Base-by-base conservation (phyloP, 2,888 invertebrate genomes). In the Sussaba pulchella region DNA sequence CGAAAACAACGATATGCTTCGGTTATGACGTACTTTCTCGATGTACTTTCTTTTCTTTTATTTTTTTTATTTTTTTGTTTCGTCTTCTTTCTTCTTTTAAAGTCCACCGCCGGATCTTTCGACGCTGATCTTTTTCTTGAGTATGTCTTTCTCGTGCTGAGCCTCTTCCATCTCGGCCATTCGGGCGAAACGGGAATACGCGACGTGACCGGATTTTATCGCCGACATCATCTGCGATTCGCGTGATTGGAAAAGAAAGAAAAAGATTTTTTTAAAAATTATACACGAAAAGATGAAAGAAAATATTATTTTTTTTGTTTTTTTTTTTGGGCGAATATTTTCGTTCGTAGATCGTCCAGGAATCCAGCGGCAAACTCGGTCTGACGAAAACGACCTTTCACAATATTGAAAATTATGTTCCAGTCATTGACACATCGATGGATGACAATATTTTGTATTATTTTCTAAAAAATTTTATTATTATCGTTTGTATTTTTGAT, bases 151-250 rank as follows among this genome's bases (percentile, higher is more conserved):
- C 90, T 97, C 97, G 85, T 96, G 96, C 84, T 96, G 95, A 75
- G 96, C 96, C 89, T 98, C 97, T 89, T 97, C 97, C 94, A 98
- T 94, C 92, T 98, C 98, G 0, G 98, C 98, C 95, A 98, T 98
- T 87, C 96, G 95, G 1, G 99, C 99, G 92, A 99, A 98, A 80
- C 99, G 94, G 14, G 98, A 99, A 92, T 98, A 98, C 1, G 98
- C 96, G 83, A 99, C 96, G 90, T 97, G 97, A 9, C 99, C 99
- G 0, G 98, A 97, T 93, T 99, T 99, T 87, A 99, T 96, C 8
- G 99, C 99, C 12, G 98, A 98, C 98, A 99, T 99, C 96, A 99
- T 97, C 99, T 99, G 92, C 43, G 87, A 5, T n/a, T n/a, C n/a
- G n/a, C n/a, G n/a, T n/a, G n/a, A 6, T 90, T 83, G 24, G 26